Base-by-base conservation (phyloP, 2,888 invertebrate genomes). In the Apodemia zela region DNA sequence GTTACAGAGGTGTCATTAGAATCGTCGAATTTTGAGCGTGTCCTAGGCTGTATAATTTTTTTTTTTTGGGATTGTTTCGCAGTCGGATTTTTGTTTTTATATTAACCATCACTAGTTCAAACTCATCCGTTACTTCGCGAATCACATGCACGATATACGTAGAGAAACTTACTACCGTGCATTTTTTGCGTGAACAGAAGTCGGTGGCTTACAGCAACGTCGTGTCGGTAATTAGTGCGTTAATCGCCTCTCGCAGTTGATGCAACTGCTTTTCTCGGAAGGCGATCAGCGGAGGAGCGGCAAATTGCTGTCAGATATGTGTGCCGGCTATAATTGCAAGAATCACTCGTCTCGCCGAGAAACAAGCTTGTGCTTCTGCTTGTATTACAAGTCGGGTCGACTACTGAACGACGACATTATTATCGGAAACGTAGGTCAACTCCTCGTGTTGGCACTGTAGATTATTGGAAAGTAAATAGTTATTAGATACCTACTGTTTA, bases 291-390 rank as follows among this genome's bases (percentile, higher is more conserved):
- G 80, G 74, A 77, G 84, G 81, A 83, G 82, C 85, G 85, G 88
- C 87, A 89, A 89, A 88, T 90, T 89, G 82, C 87, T 79, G 80
- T 74, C 86, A 88, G 88, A 88, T 89, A 89, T 87, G 87, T 87
- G 81, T 87, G 86, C 87, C 84, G 85, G 76, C 80, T 80, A 85
- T 90, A 89, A 90, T 90, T 89, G 88, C 87, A 86, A 86, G 87
- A 87, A 86, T 89, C 87, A 84, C 81, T 84, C 83, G 80, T 73
- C 70, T 65, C 68, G 66, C 70, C 69, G 71, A 68, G 65, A 70
- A 69, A 72, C 72, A 66, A 70, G 71, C 71, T 71, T 69, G 66
- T 71, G 69, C 66, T 61, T 63, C 65, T 42, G 61, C 71, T 65
- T 69, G 72, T 70, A 69, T 69, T 68, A 71, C 71, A 66, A 68